phyloP scores from a whole-genome alignment of 2,113 vertebrate species.

The Chionomys nivalis region DNA sequence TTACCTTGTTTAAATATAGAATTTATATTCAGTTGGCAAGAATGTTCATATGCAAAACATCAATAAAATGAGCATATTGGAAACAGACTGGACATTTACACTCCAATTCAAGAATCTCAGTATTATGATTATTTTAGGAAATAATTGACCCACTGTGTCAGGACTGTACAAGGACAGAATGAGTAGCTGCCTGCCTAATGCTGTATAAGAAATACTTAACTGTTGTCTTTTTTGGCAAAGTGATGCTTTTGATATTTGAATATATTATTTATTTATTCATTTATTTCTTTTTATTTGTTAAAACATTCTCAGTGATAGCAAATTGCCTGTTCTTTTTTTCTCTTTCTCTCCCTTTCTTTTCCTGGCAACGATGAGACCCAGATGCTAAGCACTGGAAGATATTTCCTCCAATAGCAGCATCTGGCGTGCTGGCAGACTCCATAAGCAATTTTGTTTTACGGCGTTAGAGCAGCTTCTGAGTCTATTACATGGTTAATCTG shows the following conservation, averaged over 20 bases:
- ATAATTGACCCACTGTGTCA: conserved; percentile 34
- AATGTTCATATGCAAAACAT: conserved; percentile 62
- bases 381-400: conserved; percentile 84
- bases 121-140: conserved; percentile 69
- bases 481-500: conserved; percentile 87
- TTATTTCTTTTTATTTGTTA: conserved; percentile 11
- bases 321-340: conserved; percentile 11
- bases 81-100: conserved; percentile 66
- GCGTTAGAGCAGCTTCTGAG: conserved; percentile 84
- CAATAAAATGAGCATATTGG: conserved; percentile 66
- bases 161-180: not conserved
- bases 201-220: not conserved
- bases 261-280: not conserved
- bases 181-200: not conserved
- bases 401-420: conserved; percentile 84
- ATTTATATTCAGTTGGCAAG: conserved; percentile 69
- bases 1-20: conserved; percentile 74
- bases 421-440: conserved; percentile 84
- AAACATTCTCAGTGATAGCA: conserved; percentile 38
- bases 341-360: conserved; percentile 12
- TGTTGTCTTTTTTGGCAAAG: conserved; percentile 46
- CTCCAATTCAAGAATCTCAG: conserved; percentile 56
- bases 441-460: conserved; percentile 86
- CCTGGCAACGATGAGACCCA: conserved; percentile 78
- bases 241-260: conserved; percentile 48